These are phyloP conservation scores for Pelusios castaneus DNA, from an alignment of 2,113 vertebrate genomes.

Conservation along the genomic window DNA sequence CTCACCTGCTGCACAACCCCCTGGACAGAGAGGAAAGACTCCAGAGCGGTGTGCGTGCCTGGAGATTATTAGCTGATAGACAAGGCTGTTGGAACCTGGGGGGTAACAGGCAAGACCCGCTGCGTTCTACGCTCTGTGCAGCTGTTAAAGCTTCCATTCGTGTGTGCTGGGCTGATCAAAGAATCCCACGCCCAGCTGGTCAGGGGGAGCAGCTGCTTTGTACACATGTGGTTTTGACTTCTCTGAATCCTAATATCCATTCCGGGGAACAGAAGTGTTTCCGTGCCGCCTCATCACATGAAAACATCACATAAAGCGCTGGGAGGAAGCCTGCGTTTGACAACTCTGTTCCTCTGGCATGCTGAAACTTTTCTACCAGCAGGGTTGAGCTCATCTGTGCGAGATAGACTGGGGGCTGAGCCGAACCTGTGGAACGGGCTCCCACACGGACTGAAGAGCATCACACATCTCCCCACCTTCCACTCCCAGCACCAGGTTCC, in stretches of 20 bases:
- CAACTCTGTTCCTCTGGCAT: not conserved
- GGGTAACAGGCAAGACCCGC: not conserved
- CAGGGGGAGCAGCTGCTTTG: not conserved
- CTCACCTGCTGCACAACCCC: not conserved
- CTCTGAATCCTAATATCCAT: not conserved
- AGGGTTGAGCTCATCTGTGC: not conserved
- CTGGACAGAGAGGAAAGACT: not conserved
- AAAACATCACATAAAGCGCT: not conserved
- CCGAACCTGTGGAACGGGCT: not conserved
- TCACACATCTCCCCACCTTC: not conserved
- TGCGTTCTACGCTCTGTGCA: not conserved
- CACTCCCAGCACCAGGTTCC: not conserved
- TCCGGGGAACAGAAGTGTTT: not conserved
- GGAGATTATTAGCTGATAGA: not conserved
- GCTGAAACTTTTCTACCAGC: not conserved
- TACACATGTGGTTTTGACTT: not conserved
- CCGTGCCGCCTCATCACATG: not conserved
- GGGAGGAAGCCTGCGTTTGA: not conserved
- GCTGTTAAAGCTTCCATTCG: not conserved
- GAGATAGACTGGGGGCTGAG: not conserved
- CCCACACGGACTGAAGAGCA: not conserved
- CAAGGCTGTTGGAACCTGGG: not conserved
- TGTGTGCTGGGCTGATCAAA: not conserved
- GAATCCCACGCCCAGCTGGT: not conserved
- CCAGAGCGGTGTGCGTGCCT: not conserved